Base-by-base conservation (phyloP, 2,888 invertebrate species). In the Lepidochitona cinerea region DNA sequence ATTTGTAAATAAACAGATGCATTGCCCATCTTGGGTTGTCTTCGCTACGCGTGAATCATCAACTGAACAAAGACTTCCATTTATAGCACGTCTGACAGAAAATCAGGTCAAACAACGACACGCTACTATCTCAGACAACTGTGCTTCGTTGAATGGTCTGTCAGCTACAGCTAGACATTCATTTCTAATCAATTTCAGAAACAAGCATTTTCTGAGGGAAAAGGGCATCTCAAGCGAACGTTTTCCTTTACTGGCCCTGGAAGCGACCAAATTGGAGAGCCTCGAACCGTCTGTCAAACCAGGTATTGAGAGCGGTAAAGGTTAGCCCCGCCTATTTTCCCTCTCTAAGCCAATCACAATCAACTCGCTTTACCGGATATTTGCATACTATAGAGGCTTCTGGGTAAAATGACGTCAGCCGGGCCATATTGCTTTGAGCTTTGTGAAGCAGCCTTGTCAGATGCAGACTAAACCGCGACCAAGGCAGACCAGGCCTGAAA, bases 331-430 rank as follows among this genome's bases (percentile, higher is more conserved):
- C 85, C 85, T 74, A 41, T 68, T 49, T 32, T 32, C n/a, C 33
- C 35, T 49, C 41, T 33, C 52, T 18, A 29, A 52, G 32, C 68
- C 68, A 32, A 32, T 26, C 26, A 33, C 53, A 29, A 29, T 33
- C 14, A 49, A 41, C n/a, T 29, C n/a, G 33, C 49, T 4, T 23
- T 23, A 37, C 49, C 41, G 49, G 70, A 49, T 68, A 68, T 65
- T 23, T n/a, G 49, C 23, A 41, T 35, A 41, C 32, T 26, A 41
- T 1, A 35, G 73, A 69, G 64, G 49, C 35, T 18, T 70, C 70
- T 69, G 73, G 83, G 82, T 81, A 79, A 80, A 76, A 82, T 87
- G 85, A 87, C 85, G 85, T 85, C 86, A 85, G 78, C 75, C 74
- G 75, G 75, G 77, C 79, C 81, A 82, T 81, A 81, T 83, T 84